Evolutionary conservation across 2,113 vertebrate species (phyloP), one percentile per base, ranked within the genome.

Genomic region (Caloenas nicobarica): DNA sequence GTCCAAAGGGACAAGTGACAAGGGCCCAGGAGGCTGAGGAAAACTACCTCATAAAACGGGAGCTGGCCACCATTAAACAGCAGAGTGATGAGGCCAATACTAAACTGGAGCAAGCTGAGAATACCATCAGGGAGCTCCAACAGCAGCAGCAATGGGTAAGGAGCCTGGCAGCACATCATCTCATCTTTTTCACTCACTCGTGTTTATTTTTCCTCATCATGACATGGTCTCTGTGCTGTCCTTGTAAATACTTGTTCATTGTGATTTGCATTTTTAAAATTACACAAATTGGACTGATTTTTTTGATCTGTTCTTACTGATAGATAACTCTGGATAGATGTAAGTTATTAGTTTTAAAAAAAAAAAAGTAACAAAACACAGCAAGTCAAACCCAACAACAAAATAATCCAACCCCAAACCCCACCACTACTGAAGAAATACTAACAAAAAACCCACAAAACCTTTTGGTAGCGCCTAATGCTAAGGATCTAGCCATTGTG

Each of bases 1-100:
- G 98, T 99, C 98, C 98, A 96, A 99, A 99, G 99, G 99, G 99
- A 98, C 99, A 99, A 99, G 99, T 99, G 98, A 99, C 99, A 96
- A 99, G 99, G 98, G 99, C 99, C 97, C 99, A 99, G 98, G 99
- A 99, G 98, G 99, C 99, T 88, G 99, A 99, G 98, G 99, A 99
- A 98, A 99, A 99, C 99, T 99, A 99, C 98, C 99, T 99, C 97
- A 98, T 99, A 98, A 99, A 99, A 98, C 99, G 99, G 99, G 99
- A 99, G 98, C 98, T 99, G 98, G 99, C 99, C 98, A 99, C 99
- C 85, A 98, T 99, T 98, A 99, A 98, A 99, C 99, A 99, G 98
- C 99, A 99, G 98, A 98, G 98, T 97, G 99, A 99, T 98, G 99
- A 99, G 98, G 98, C 98, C 98, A 97, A 97, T 94, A 98, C 98